Evolutionary conservation across 2,797 vertebrate genomes (phyloP).

Genomic region (Bryconaethiops microstoma): DNA sequence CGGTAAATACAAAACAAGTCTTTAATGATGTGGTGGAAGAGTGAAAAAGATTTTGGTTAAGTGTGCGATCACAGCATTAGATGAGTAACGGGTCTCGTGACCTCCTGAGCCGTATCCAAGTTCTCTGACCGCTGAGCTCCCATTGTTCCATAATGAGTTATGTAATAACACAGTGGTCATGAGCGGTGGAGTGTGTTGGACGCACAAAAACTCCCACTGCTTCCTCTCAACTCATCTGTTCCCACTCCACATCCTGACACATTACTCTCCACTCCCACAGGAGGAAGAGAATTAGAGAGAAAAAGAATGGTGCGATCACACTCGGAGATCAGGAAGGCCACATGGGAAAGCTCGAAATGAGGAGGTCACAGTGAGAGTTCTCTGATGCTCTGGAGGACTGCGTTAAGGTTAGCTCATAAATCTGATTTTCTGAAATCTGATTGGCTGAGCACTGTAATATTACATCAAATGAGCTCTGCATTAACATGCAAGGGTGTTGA

Average conservation of each 20-base stretch:
- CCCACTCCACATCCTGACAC: slow-evolving; percentile 13
- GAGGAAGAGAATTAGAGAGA: slow-evolving; percentile 38
- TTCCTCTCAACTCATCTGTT: slow-evolving; percentile 13
- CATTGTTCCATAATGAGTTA: slow-evolving; percentile 28
- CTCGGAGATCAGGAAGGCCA: background rate
- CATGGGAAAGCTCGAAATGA: background rate
- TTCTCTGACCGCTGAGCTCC: slow-evolving; percentile 7
- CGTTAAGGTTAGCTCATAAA: background rate
- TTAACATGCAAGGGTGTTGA: too few relatives aligned
- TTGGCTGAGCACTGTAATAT: too few relatives aligned
- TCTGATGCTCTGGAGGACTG: background rate
- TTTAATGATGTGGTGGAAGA: background rate
- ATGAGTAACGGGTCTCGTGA: too few relatives aligned
- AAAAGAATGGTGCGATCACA: background rate
- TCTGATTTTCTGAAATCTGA: too few relatives aligned
- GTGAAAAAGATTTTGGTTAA: background rate
- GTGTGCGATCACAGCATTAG: background rate
- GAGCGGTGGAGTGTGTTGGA: slow-evolving; percentile 36
- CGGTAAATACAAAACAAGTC: background rate
- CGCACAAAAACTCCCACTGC: slow-evolving; percentile 35
- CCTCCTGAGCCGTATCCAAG: background rate
- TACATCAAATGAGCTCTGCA: too few relatives aligned
- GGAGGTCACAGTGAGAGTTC: background rate
- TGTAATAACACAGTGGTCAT: slow-evolving; percentile 14
- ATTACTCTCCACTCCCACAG: slow-evolving; percentile 10